phyloP scores from a whole-genome alignment of 2,797 vertebrate genomes.

The Chanos chanos region DNA sequence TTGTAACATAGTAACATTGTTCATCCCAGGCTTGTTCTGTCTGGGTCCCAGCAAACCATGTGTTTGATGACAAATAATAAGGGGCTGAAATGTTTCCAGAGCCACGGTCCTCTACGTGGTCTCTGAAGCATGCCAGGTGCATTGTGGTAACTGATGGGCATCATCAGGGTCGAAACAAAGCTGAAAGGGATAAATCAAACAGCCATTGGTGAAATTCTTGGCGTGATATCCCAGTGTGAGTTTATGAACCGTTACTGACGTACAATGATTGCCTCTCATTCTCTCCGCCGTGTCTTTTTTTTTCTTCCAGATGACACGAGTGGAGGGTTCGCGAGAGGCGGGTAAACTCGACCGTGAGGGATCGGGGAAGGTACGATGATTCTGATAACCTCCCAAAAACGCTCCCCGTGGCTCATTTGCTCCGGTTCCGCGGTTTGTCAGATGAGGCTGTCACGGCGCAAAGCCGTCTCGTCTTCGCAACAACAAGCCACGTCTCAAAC shows the following conservation, averaged over 20 bases:
- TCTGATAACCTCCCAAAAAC: constrained; percentile 39
- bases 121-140: constrained; percentile 59
- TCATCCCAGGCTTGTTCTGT: too few relatives aligned
- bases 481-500: constrained; percentile 3
- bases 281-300: constrained; percentile 54
- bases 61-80: constrained; percentile 36
- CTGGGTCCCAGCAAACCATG: constrained; percentile 1
- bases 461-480: constrained; percentile 17
- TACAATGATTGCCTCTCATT: constrained; percentile 64
- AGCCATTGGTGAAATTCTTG: constrained; percentile 57
- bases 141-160: constrained; percentile 67
- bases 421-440: constrained; percentile 46
- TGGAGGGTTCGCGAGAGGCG: constrained; percentile 35
- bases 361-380: constrained; percentile 50
- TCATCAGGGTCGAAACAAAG: constrained; percentile 59
- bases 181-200: constrained; percentile 60
- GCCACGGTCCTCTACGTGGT: constrained; percentile 19
- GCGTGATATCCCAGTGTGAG: constrained; percentile 45
- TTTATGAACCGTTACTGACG: constrained; percentile 65
- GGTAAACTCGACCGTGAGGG: constrained; percentile 48
- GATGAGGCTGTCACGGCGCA: constrained; percentile 18
- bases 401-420: constrained; percentile 49
- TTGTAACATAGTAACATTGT: too few relatives aligned
- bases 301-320: constrained; percentile 24
- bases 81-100: constrained; percentile 22